phyloP scores from a whole-genome alignment of 2,888 invertebrate genomes.

The Xiphydria camelus region DNA sequence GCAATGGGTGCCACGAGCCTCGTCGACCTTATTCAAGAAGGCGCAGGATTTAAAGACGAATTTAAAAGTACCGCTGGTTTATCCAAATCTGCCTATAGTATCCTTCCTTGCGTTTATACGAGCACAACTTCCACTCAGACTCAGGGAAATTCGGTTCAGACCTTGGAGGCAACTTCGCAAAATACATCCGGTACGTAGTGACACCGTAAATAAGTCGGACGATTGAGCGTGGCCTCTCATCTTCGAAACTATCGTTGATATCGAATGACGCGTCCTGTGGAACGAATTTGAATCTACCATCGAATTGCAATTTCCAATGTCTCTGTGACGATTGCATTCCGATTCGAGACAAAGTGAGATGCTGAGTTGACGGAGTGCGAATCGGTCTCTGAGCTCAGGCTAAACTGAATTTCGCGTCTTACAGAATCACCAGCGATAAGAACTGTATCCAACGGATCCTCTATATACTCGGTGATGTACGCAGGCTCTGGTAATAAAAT shows the following conservation, averaged over 20 bases:
- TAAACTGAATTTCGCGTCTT: slow-evolving; percentile 13
- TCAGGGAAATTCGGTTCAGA: slow-evolving; percentile 41
- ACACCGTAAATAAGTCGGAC: no score
- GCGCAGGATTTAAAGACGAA: slow-evolving; percentile 76
- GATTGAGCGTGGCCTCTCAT: no score
- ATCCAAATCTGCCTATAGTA: slow-evolving; percentile 74
- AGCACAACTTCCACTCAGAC: slow-evolving; percentile 65
- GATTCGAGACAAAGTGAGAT: no score
- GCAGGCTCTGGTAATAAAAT: slow-evolving; percentile 82
- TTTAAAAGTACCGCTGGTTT: slow-evolving; percentile 74
- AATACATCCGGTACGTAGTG: slow-evolving; percentile 39
- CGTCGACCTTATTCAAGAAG: slow-evolving; percentile 78
- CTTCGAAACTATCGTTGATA: no score
- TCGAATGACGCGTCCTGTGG: no score
- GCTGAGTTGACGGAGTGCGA: no score
- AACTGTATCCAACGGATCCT: slow-evolving; percentile 63
- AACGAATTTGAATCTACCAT: no score
- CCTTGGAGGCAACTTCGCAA: slow-evolving; percentile 36
- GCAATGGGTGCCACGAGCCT: slow-evolving; percentile 64
- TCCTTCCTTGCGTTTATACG: slow-evolving; percentile 74
- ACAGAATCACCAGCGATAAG: slow-evolving; percentile 49
- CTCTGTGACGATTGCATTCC: no score
- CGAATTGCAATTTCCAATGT: no score
- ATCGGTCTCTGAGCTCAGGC: no score
- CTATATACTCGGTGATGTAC: slow-evolving; percentile 78